Base-by-base conservation (phyloP, 2,113 vertebrate species). In the Lucifuga dentata region DNA sequence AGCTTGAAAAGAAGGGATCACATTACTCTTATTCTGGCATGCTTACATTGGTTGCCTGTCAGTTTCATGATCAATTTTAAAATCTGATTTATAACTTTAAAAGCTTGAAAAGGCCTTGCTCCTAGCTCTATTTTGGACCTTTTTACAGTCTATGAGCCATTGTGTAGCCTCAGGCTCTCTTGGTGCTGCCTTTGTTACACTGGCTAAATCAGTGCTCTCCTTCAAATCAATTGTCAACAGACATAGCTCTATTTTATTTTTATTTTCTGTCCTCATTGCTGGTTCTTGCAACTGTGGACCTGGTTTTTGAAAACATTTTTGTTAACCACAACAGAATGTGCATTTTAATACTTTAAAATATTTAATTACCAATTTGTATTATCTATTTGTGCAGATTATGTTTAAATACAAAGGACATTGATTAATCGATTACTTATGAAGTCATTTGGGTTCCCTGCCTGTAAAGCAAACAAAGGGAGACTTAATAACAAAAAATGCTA, bases 1-100 rank as follows among this genome's bases (percentile, higher is more conserved):
- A 85, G 80, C 67, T 76, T 53, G 52, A 59, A 59, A 38, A 79
- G 68, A 63, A 8, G 15, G 53, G 11, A 3, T 33, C 60, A 50
- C 78, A 80, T 83, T 75, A 74, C 58, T 87, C 77, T 72, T 72
- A 49, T 33, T 68, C 39, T 68, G 76, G 26, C 76, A 63, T 82
- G 56, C 51, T 67, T 67, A 76, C 81, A 75, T 44, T 51, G 76
- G 69, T 56, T 24, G 29, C 44, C 63, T 85, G 83, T 84, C 85
- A 78, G 66, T 44, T 74, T 49, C 41, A 36, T 79, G 81, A 86
- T 77, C 70, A 73, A 86, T 86, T 80, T 73, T 8, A 24, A 76
- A 76, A 80, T 65, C 46, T 86, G 84, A 88, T 84, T 86, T 83
- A 86, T 87, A 67, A 86, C 73, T 68, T 73, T 64, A 29, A 59